Evolutionary conservation across 2,888 invertebrate genomes (phyloP).

Genomic region (Idaea straminata): DNA sequence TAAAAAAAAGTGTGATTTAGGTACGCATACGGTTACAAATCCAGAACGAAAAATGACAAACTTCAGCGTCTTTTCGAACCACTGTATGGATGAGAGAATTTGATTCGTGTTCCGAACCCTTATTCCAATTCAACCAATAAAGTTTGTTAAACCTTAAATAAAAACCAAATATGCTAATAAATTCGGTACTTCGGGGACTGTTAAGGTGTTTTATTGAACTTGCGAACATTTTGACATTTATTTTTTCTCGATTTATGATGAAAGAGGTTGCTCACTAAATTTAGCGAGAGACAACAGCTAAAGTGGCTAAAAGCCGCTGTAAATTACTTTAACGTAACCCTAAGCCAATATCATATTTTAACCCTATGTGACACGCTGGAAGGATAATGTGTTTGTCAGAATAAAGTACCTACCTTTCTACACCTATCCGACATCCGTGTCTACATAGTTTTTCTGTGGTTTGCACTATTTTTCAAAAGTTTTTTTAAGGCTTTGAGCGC

Average conservation of each 20-base stretch:
- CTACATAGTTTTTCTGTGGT: not conserved
- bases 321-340: slow-evolving; percentile 1
- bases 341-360: not conserved
- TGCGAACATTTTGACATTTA: too few relatives aligned
- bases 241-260: not conserved
- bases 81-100: not conserved
- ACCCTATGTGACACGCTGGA: not conserved
- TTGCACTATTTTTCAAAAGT: not conserved
- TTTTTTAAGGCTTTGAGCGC: too few relatives aligned
- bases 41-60: not conserved
- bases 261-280: not conserved
- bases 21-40: not conserved
- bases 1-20: not conserved
- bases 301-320: not conserved
- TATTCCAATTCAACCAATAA: not conserved
- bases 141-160: not conserved
- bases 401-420: not conserved
- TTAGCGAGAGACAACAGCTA: not conserved
- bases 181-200: too few relatives aligned
- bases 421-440: not conserved
- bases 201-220: too few relatives aligned
- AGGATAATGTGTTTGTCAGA: not conserved
- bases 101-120: not conserved
- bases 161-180: not conserved
- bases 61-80: not conserved